Base-by-base conservation (phyloP, 2,113 vertebrate species). In the Scopus umbretta region DNA sequence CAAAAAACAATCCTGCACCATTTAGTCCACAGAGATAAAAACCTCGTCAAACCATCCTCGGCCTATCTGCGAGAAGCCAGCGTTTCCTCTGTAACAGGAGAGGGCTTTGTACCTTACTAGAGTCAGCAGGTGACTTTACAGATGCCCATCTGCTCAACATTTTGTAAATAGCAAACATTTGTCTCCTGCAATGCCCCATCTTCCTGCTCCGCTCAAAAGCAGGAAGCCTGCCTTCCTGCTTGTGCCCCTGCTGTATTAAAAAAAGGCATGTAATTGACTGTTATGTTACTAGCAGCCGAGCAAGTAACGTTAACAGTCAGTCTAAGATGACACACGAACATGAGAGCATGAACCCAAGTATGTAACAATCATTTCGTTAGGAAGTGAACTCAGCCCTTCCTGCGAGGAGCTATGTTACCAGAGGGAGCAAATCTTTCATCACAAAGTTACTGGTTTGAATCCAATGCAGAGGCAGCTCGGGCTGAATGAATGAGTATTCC, bases 171-270 rank as follows among this genome's bases (percentile, higher is more conserved):
- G 38, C 63, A 59, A 67, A 86, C 50, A 74, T 61, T 93, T 93
- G 32, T 88, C 93, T 83, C 62, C 75, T 56, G 47, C 71, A 90
- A 88, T 90, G 82, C 67, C 75, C 82, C 20, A 47, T 84, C 67
- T 92, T 93, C 87, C 80, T 81, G 65, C 56, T 89, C n/a, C 7
- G 16, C 47, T 85, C 56, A 47, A 86, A 93, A 79, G 72, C 90
- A 81, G 95, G 90, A 96, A 87, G 70, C 61, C 47, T 83, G 90
- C n/a, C 86, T 93, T 93, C 80, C 95, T 81, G 65, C 86, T 67
- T 49, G 56, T 93, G 68, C 75, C 27, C 15, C 58, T 38, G 47
- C 83, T 91, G 29, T 42, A 95, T 81, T 83, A 7, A 65, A 86
- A 49, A 61, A 72, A 78, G 25, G 10, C n/a, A 14, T 16, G 25